Evolutionary conservation across 64 coral and sea anemone genomes (phyloP).

Genomic region (Pocillopora damicornis): DNA sequence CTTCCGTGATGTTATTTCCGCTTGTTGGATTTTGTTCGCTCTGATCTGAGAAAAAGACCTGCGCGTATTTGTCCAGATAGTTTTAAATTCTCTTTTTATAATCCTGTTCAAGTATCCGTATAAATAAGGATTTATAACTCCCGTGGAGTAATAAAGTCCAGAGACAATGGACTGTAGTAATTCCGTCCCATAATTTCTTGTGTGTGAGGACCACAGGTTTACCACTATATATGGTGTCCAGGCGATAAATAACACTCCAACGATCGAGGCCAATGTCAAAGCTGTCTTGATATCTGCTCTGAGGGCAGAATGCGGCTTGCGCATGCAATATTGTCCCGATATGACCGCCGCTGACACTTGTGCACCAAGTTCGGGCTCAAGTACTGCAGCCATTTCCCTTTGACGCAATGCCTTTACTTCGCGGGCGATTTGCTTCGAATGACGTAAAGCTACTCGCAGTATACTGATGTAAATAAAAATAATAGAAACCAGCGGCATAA

Average conservation of each 20-base stretch:
- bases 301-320: constrained; percentile 77
- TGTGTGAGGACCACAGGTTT: constrained; percentile 63
- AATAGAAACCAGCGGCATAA: constrained; percentile 63
- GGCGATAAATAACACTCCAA: constrained; percentile 69
- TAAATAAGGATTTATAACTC: constrained; percentile 77
- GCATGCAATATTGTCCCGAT: constrained; percentile 72
- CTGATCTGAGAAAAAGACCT: not conserved
- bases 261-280: constrained; percentile 56
- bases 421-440: constrained; percentile 77
- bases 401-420: constrained; percentile 59
- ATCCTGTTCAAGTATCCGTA: constrained; percentile 82
- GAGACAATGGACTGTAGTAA: constrained; percentile 45
- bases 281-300: constrained; percentile 76
- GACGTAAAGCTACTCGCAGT: constrained; percentile 56
- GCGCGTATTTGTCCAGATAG: not conserved
- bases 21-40: constrained; percentile 14
- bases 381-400: constrained; percentile 31
- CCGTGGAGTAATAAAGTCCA: constrained; percentile 64
- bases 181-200: not conserved
- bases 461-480: constrained; percentile 74
- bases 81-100: constrained; percentile 68
- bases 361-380: not conserved
- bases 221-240: constrained; percentile 75
- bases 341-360: constrained; percentile 22
- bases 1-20: not conserved